Evolutionary conservation across 2,888 invertebrate genomes (phyloP).

Genomic region (Dryobota labecula): DNA sequence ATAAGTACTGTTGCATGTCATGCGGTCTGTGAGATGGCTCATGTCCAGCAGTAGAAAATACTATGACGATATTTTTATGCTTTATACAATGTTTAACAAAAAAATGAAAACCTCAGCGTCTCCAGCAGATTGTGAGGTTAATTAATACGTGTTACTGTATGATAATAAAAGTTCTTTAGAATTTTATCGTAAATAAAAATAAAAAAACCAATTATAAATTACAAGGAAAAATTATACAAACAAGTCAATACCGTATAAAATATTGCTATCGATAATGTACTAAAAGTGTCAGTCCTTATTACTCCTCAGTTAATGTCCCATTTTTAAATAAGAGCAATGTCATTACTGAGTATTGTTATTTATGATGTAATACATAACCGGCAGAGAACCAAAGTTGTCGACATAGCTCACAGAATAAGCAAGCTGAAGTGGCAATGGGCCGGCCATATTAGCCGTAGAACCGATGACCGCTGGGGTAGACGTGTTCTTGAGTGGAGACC

Average conservation of each 20-base stretch:
- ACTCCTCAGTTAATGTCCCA: constrained; percentile 63
- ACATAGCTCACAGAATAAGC: no score
- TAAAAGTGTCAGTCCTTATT: constrained; percentile 52
- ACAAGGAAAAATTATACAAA: constrained; percentile 36
- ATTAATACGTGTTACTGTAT: background rate
- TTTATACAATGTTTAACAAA: background rate
- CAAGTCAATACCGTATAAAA: constrained; percentile 33
- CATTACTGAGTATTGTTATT: constrained; percentile 32
- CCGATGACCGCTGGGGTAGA: no score
- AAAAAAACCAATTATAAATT: constrained; percentile 29
- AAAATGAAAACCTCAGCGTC: background rate
- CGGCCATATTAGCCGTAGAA: no score
- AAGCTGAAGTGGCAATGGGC: no score
- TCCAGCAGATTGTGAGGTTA: constrained; percentile 16
- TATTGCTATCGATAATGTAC: constrained; percentile 35
- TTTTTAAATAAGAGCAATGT: constrained; percentile 66
- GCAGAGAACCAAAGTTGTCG: no score
- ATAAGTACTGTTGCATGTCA: constrained; percentile 19
- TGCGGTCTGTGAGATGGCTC: constrained; percentile 24
- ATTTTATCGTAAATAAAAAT: constrained; percentile 24
- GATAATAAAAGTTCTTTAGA: constrained; percentile 24
- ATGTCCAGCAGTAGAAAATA: constrained; percentile 9
- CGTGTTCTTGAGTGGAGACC: no score
- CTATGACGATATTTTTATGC: background rate
- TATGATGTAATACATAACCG: constrained; percentile 16